Conservation (phyloP, 1,140 invertebrate species). For the Aphelenchoides fujianensis region DNA sequence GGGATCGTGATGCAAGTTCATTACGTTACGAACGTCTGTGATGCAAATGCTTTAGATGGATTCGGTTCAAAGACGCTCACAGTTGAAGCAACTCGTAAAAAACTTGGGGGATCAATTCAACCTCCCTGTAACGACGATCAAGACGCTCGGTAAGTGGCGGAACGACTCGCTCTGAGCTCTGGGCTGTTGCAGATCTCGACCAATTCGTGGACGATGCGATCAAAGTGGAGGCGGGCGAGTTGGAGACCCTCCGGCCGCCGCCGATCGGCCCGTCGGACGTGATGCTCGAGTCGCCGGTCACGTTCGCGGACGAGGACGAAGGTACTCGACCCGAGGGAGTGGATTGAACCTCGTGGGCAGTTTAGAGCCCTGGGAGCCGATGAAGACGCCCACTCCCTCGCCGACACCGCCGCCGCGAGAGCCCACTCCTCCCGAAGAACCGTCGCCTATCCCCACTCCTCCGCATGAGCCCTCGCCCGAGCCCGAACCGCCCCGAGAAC, state of each 20-base stretch:
- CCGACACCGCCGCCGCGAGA: conserved; percentile 13
- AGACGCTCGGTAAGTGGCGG: conserved; percentile 35
- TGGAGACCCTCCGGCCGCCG: conserved; percentile 53
- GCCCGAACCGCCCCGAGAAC: background rate
- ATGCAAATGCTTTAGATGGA: conserved; percentile 61
- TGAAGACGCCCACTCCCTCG: conserved; percentile 24
- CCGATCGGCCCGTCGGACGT: conserved; percentile 57
- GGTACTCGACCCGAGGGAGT: conserved; percentile 1
- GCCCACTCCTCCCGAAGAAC: conserved; percentile 53
- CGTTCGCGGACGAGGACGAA: conserved; percentile 55
- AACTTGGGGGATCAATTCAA: conserved; percentile 62
- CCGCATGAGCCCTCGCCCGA: conserved; percentile 41
- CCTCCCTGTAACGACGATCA: conserved; percentile 48
- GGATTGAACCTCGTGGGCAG: no score
- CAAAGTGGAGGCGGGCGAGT: conserved; percentile 58
- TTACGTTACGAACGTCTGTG: no score
- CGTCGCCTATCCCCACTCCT: conserved; percentile 40
- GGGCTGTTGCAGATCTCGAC: conserved; percentile 53
- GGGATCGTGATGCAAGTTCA: no score
- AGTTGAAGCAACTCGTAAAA: conserved; percentile 60
- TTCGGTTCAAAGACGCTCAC: conserved; percentile 61
- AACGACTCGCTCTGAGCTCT: no score
- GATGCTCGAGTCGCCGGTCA: conserved; percentile 41
- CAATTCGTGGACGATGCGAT: conserved; percentile 59
- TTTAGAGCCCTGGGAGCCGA: conserved; percentile 15